Evolutionary conservation across 2,113 vertebrate genomes (phyloP).

Genomic region (Mesoclemmys tuberculata): DNA sequence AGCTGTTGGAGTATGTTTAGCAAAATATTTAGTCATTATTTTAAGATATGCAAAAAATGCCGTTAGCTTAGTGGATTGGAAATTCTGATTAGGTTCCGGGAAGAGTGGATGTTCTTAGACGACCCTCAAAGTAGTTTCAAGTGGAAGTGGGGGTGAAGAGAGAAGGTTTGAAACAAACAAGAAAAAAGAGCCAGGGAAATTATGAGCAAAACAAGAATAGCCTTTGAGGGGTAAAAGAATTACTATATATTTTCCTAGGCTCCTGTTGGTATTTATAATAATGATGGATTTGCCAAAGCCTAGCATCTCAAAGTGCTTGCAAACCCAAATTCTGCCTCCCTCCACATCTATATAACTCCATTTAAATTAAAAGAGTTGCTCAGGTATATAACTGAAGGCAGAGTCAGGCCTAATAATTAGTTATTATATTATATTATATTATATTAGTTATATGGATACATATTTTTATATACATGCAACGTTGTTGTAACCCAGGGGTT

Average conservation of each 20-base stretch:
- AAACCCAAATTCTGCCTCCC: not conserved
- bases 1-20: not conserved
- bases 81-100: conserved; percentile 21
- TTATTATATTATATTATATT: too few relatives aligned
- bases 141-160: conserved; percentile 27
- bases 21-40: not conserved
- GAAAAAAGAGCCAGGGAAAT: conserved; percentile 64
- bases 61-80: conserved; percentile 19
- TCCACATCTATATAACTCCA: not conserved
- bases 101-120: conserved; percentile 54
- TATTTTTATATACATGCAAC: not conserved
- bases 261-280: conserved; percentile 56
- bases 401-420: not conserved
- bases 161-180: conserved; percentile 63
- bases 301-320: not conserved
- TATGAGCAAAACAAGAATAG: not conserved
- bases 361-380: not conserved
- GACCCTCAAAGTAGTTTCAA: conserved; percentile 69
- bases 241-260: conserved; percentile 44
- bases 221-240: not conserved
- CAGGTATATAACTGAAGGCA: conserved; percentile 4
- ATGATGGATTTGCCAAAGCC: conserved; percentile 23
- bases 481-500: too few relatives aligned
- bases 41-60: not conserved
- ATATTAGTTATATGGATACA: too few relatives aligned